These are phyloP conservation scores for Brachionus manjavacas DNA, from an alignment of 1,140 invertebrate species.

Conservation along the genomic window DNA sequence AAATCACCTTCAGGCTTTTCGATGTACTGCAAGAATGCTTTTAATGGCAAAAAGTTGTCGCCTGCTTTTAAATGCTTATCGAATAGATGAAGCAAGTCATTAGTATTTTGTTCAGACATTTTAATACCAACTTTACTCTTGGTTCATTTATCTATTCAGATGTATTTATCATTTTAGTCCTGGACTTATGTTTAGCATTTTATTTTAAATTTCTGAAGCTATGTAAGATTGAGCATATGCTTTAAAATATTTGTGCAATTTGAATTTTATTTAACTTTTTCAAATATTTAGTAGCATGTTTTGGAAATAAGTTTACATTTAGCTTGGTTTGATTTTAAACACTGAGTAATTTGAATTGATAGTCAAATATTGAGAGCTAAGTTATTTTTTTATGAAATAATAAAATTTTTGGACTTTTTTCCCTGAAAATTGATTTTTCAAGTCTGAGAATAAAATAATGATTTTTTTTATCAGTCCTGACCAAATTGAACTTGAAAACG, in stretches of 20 bases:
- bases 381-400: too few relatives aligned
- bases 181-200: neutral
- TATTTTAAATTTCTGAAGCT: neutral
- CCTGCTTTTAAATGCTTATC: slow-evolving; percentile 16
- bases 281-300: neutral
- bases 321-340: too few relatives aligned
- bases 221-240: neutral
- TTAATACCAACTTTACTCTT: neutral
- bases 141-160: neutral
- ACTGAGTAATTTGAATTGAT: too few relatives aligned
- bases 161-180: slow-evolving; percentile 21
- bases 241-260: neutral
- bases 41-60: slow-evolving; percentile 20
- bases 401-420: too few relatives aligned
- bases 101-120: neutral
- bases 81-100: slow-evolving; percentile 8
- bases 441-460: too few relatives aligned
- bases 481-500: too few relatives aligned
- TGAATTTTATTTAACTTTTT: neutral
- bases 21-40: slow-evolving; percentile 16
- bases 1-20: neutral
- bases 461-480: too few relatives aligned
- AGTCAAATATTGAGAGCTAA: too few relatives aligned
- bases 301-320: too few relatives aligned
- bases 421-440: too few relatives aligned